phyloP scores from a whole-genome alignment of 2,113 vertebrate genomes.

The Sinocyclocheilus rhinocerous region DNA sequence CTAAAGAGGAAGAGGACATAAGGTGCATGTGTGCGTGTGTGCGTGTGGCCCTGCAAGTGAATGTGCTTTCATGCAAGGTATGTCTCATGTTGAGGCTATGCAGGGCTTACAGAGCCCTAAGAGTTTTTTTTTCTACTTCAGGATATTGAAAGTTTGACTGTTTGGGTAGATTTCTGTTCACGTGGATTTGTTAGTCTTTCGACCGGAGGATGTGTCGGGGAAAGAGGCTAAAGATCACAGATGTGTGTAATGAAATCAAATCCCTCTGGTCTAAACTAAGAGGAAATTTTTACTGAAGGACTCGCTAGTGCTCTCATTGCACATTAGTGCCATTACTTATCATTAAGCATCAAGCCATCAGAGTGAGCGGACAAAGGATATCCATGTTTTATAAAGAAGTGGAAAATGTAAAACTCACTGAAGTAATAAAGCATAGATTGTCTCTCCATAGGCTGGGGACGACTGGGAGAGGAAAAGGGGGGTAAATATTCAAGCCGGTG shows the following conservation, averaged over 20 bases:
- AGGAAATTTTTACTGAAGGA: not conserved
- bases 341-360: conserved; percentile 10
- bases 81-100: conserved; percentile 29
- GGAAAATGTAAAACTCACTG: not conserved
- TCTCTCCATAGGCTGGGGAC: not conserved
- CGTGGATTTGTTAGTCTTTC: conserved; percentile 31
- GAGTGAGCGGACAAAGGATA: not conserved
- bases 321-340: conserved; percentile 33
- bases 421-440: not conserved
- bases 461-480: not conserved
- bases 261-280: conserved; percentile 29
- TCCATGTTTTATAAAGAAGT: conserved; percentile 20
- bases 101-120: conserved; percentile 2
- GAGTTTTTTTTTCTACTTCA: conserved; percentile 12
- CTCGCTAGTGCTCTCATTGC: conserved; percentile 9
- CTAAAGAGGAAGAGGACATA: conserved; percentile 15
- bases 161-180: conserved; percentile 18
- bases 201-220: conserved; percentile 31
- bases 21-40: conserved; percentile 25
- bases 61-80: conserved; percentile 18
- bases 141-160: conserved; percentile 11
- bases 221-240: conserved; percentile 46
- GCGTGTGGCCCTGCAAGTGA: not conserved
- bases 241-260: conserved; percentile 48
- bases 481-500: conserved; percentile 50